Evolutionary conservation across 2,797 vertebrate species (phyloP).

Genomic region (Chrosomus eos): DNA sequence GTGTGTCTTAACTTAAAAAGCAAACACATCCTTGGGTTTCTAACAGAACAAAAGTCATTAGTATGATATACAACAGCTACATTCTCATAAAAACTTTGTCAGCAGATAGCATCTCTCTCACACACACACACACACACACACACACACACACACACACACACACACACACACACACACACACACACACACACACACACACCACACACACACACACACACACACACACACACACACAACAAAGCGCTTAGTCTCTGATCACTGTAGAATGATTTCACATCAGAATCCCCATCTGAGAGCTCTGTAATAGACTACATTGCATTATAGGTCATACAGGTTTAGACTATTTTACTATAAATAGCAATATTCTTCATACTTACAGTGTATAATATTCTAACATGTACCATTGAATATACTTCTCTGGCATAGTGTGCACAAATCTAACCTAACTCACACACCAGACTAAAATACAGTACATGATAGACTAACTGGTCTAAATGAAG

Average conservation of each 20-base stretch:
- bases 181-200: neutral
- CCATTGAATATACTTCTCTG: neutral
- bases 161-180: neutral
- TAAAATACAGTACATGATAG: neutral
- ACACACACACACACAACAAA: neutral
- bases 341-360: neutral
- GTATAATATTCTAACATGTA: neutral
- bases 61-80: neutral
- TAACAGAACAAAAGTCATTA: neutral
- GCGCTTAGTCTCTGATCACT: neutral
- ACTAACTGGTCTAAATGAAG: neutral
- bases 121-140: neutral
- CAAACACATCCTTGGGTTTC: neutral
- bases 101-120: neutral
- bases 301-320: neutral
- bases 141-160: neutral
- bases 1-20: conserved; percentile 2
- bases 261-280: neutral
- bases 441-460: neutral
- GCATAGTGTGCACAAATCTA: neutral
- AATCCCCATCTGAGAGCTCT: neutral
- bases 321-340: neutral
- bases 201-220: no score
- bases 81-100: neutral
- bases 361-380: neutral